These are phyloP conservation scores for Drosophila mayaguana DNA, from an alignment of 2,888 invertebrate genomes.

Conservation along the genomic window DNA sequence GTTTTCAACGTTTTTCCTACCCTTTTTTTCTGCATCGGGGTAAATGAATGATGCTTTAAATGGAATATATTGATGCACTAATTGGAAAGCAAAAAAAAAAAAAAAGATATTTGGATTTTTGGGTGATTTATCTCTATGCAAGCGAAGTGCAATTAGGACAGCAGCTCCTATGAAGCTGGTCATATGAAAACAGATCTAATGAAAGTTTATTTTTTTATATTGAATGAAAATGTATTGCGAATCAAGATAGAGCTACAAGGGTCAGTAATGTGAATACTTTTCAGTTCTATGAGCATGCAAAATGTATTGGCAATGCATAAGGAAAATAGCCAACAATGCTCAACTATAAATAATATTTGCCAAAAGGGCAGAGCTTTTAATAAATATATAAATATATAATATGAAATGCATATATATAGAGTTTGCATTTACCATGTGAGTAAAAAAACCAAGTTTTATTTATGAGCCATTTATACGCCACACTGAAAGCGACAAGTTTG, in stretches of 20 bases:
- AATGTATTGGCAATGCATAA: background rate
- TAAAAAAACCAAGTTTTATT: conserved; percentile 52
- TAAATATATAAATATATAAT: conserved; percentile 20
- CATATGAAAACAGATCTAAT: conserved; percentile 1
- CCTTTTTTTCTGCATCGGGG: background rate
- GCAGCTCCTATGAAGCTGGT: background rate
- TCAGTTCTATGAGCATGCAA: background rate
- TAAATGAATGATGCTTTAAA: conserved; percentile 28
- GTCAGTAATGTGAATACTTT: background rate
- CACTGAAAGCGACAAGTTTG: conserved; percentile 45
- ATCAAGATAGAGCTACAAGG: background rate
- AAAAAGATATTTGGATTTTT: conserved; percentile 14
- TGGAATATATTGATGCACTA: conserved; percentile 21
- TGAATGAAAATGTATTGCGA: background rate
- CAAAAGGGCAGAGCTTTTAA: conserved; percentile 17
- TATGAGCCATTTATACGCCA: conserved; percentile 62
- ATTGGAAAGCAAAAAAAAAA: conserved; percentile 23
- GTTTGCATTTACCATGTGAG: conserved; percentile 10
- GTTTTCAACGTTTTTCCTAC: conserved; percentile 15
- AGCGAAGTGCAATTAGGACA: conserved; percentile 24
- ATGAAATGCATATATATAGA: background rate
- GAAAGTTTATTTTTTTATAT: background rate
- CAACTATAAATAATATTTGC: conserved; percentile 35
- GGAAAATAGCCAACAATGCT: conserved; percentile 17
- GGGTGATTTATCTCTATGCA: background rate